phyloP scores from a whole-genome alignment of 2,113 vertebrate species.

The Formicarius rufipectus region DNA sequence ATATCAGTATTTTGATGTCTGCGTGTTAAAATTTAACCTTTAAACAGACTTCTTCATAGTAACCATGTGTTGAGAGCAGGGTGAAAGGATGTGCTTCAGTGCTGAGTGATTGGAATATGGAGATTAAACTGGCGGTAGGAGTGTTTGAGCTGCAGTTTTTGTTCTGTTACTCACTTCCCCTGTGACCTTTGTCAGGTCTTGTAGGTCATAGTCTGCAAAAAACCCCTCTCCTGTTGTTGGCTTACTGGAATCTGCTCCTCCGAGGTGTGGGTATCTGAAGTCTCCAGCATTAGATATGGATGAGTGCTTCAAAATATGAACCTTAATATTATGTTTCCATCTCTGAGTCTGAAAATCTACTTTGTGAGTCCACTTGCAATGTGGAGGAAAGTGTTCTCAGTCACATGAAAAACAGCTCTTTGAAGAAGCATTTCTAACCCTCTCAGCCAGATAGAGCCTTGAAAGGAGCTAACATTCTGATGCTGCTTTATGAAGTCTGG shows the following conservation, averaged over 20 bases:
- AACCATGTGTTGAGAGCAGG: not conserved
- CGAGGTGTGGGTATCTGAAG: not conserved
- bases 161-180: conserved; percentile 34
- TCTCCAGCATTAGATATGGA: not conserved
- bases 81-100: not conserved
- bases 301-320: not conserved
- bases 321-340: not conserved
- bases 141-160: not conserved
- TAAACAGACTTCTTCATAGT: not conserved
- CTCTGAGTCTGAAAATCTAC: not conserved
- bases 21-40: not conserved
- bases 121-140: not conserved
- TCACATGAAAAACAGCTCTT: not conserved
- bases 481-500: not conserved
- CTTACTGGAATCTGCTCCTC: not conserved
- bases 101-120: not conserved
- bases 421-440: not conserved
- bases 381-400: not conserved
- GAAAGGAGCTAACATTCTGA: not conserved
- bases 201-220: not conserved
- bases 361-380: fast-evolving
- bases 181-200: conserved; percentile 4
- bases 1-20: not conserved
- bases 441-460: not conserved
- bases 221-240: not conserved